A percentile compares a stretch with the other conserved stretches of the same genome.
These are phyloP conservation scores for Camarhynchus parvulus DNA, from an alignment of 2,113 vertebrate genomes.

Conservation along the genomic window DNA sequence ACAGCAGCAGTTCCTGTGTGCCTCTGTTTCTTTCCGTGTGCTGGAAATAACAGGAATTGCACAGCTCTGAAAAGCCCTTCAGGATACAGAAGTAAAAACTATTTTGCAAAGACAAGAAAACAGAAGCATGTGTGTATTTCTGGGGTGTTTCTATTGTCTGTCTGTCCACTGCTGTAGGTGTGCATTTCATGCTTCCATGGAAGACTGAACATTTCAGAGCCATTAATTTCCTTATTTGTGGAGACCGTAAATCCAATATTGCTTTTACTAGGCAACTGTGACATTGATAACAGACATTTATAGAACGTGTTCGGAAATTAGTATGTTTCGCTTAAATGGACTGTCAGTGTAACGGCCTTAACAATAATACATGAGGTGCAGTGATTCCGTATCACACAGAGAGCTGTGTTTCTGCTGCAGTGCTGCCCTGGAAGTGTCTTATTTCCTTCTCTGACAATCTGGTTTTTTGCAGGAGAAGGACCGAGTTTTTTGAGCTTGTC, in stretches of 20 bases:
- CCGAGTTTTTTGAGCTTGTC: conserved; percentile 95
- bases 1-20: not conserved
- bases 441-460: conserved; percentile 51
- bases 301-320: conserved; percentile 68
- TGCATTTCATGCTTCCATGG: conserved; percentile 23
- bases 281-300: conserved; percentile 58
- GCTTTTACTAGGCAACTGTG: conserved; percentile 55
- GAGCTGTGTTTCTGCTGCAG: conserved; percentile 48
- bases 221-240: conserved; percentile 39
- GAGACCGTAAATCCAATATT: conserved; percentile 42
- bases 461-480: conserved; percentile 86
- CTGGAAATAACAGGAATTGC: not conserved
- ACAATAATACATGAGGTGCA: conserved; percentile 65
- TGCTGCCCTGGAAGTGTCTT: conserved; percentile 40
- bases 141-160: not conserved
- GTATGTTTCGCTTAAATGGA: conserved; percentile 75
- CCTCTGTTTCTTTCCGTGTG: not conserved
- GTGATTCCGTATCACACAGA: conserved; percentile 17
- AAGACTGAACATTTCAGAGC: conserved; percentile 36
- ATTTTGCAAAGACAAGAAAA: conserved; percentile 9
- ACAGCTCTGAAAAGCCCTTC: not conserved
- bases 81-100: not conserved
- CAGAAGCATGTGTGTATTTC: not conserved
- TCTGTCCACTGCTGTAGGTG: not conserved
- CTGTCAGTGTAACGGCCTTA: conserved; percentile 70